phyloP scores from a whole-genome alignment of 2,888 invertebrate genomes.

The Eurytoma californica region DNA sequence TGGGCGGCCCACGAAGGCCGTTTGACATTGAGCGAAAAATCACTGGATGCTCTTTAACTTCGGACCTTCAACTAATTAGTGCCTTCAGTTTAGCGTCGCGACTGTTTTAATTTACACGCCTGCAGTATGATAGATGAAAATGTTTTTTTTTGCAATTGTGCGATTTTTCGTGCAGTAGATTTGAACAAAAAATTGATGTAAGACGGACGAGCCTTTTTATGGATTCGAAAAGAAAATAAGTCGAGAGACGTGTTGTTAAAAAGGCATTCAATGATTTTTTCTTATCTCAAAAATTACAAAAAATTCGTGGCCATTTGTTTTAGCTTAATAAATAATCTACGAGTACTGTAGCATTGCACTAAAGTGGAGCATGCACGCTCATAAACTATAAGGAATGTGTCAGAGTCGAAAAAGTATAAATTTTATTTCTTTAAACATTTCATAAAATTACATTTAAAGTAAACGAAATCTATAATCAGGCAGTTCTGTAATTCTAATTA shows the following conservation, averaged over 20 bases:
- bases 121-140: neutral
- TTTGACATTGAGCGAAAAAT: neutral
- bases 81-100: neutral
- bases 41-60: neutral
- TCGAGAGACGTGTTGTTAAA: no score
- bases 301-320: constrained; percentile 29
- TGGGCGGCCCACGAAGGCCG: constrained; percentile 27
- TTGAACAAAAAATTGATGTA: no score
- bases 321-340: constrained; percentile 35
- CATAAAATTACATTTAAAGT: constrained; percentile 32
- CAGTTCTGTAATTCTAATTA: constrained; percentile 51
- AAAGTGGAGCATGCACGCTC: constrained; percentile 25
- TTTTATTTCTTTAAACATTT: constrained; percentile 21
- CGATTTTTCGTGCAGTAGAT: neutral
- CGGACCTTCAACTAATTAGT: neutral
- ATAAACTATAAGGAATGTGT: constrained; percentile 49
- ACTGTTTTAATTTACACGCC: neutral
- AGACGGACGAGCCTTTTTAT: no score
- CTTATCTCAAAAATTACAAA: neutral
- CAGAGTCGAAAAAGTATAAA: constrained; percentile 20
- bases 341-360: constrained; percentile 17
- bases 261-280: constrained; percentile 29
- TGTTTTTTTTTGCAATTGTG: neutral
- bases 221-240: no score
- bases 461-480: constrained; percentile 29